phyloP scores from a whole-genome alignment of 1,140 invertebrate species.

The Nixonia krombeini region DNA sequence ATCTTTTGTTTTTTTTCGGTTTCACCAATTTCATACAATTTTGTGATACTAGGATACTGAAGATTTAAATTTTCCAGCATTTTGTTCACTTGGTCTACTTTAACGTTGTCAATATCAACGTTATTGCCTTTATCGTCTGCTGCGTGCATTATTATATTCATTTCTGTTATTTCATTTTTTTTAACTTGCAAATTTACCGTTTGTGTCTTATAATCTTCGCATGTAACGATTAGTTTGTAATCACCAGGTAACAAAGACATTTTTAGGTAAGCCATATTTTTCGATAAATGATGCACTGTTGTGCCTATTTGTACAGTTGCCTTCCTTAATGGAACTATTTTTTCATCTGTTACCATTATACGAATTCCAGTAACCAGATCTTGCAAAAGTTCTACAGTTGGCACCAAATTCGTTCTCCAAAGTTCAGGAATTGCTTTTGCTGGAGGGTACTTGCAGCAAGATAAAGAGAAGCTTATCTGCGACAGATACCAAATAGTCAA shows the following conservation, averaged over 20 bases:
- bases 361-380: slow-evolving; percentile 76
- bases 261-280: slow-evolving; percentile 79
- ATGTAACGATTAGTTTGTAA: slow-evolving; percentile 75
- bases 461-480: slow-evolving; percentile 70
- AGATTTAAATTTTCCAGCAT: slow-evolving; percentile 54
- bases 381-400: slow-evolving; percentile 77
- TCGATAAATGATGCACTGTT: slow-evolving; percentile 74
- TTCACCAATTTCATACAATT: slow-evolving; percentile 53
- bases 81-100: slow-evolving; percentile 28
- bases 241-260: slow-evolving; percentile 77
- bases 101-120: background rate
- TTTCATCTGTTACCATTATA: slow-evolving; percentile 78
- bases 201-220: slow-evolving; percentile 74
- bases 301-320: slow-evolving; percentile 79
- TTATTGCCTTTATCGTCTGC: background rate
- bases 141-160: slow-evolving; percentile 49
- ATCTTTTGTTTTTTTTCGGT: slow-evolving; percentile 45
- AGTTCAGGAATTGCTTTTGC: slow-evolving; percentile 77
- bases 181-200: slow-evolving; percentile 60
- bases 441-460: slow-evolving; percentile 85
- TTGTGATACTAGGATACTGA: slow-evolving; percentile 57
- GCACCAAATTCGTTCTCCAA: slow-evolving; percentile 82
- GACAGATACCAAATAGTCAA: slow-evolving; percentile 38
- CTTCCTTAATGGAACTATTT: slow-evolving; percentile 77
- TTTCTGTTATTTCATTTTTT: slow-evolving; percentile 55